These are phyloP conservation scores for Nephrotoma flavescens DNA, from an alignment of 2,888 invertebrate species.

Conservation along the genomic window DNA sequence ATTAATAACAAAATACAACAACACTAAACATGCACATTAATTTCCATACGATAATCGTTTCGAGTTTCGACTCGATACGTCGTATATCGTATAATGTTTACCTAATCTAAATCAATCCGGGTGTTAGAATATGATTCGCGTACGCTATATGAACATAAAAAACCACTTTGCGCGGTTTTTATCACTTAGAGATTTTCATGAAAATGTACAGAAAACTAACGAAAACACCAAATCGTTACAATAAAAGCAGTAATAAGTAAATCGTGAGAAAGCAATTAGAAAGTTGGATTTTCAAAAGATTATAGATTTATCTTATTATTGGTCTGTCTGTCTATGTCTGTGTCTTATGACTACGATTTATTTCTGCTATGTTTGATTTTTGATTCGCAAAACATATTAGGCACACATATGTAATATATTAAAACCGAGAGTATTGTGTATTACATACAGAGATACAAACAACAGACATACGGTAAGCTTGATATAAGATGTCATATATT, in stretches of 20 bases:
- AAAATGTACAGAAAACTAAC: background rate
- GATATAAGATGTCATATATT: background rate
- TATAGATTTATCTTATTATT: background rate
- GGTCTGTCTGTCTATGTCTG: background rate
- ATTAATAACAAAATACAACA: background rate
- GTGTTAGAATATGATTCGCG: background rate
- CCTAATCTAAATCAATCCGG: background rate
- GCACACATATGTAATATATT: background rate
- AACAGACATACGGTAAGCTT: background rate
- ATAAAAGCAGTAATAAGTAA: background rate
- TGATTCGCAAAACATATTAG: background rate
- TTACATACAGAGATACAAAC: background rate
- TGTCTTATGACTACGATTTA: background rate
- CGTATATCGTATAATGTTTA: background rate
- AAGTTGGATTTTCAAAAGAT: background rate
- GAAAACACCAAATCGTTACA: background rate
- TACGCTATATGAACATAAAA: background rate
- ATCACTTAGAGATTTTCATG: background rate
- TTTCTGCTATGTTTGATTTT: background rate
- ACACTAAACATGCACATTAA: background rate
- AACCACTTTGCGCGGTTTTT: background rate
- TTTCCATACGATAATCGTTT: background rate
- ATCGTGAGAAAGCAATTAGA: background rate
- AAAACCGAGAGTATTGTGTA: background rate
- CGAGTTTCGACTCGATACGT: background rate